These are phyloP conservation scores for Acromyrmex echinatior DNA, from an alignment of 1,140 invertebrate genomes.

Conservation along the genomic window DNA sequence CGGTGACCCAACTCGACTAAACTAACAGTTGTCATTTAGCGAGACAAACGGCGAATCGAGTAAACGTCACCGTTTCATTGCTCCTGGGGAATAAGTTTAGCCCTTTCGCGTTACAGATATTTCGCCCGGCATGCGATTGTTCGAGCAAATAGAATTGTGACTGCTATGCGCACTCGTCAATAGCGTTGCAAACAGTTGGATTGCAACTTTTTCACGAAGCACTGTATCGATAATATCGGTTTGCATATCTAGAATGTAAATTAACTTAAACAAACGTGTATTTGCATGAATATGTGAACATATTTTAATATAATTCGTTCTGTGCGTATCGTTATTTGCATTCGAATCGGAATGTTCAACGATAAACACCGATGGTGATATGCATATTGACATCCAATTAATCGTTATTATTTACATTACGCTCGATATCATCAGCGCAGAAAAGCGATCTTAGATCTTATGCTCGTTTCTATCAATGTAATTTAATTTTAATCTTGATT, in stretches of 20 bases:
- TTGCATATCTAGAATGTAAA: conserved; percentile 45
- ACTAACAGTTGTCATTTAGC: conserved; percentile 44
- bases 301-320: conserved; percentile 19
- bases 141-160: neutral
- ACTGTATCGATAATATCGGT: conserved; percentile 25
- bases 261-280: conserved; percentile 28
- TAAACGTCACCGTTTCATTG: conserved; percentile 45
- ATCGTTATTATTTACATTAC: neutral
- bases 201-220: conserved; percentile 7
- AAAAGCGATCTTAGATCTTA: neutral
- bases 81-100: conserved; percentile 15
- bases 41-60: conserved; percentile 32
- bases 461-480: no score
- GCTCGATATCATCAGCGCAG: neutral
- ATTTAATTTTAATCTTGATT: no score
- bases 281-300: conserved; percentile 52
- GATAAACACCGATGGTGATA: neutral
- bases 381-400: conserved; percentile 37
- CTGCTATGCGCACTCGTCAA: neutral
- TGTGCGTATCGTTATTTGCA: neutral
- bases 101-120: conserved; percentile 11
- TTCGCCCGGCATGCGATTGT: neutral
- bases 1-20: conserved; percentile 31
- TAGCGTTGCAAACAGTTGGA: no score
- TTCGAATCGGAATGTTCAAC: neutral